phyloP scores from a whole-genome alignment of 2,113 vertebrate genomes.

The Odontophorus gujanensis region DNA sequence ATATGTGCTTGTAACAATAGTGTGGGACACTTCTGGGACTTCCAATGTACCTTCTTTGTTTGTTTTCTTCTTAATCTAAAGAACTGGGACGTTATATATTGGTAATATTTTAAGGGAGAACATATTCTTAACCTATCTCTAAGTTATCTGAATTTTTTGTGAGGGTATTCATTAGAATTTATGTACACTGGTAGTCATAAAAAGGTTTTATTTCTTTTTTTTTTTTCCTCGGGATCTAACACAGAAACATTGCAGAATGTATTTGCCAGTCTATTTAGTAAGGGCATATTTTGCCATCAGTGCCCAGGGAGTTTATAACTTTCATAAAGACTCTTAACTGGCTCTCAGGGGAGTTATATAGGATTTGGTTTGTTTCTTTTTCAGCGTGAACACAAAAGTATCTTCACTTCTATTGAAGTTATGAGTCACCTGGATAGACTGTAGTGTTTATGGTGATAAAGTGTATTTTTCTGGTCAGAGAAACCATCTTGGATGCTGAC shows the following conservation, averaged over 20 bases:
- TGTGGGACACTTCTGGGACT: not conserved
- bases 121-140: not conserved
- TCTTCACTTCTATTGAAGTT: conserved; percentile 23
- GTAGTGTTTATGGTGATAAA: not conserved
- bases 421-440: not conserved
- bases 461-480: not conserved
- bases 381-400: conserved; percentile 1
- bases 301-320: conserved; percentile 12
- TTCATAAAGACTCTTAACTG: conserved; percentile 18
- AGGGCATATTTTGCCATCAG: not conserved
- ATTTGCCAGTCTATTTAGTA: conserved; percentile 15
- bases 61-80: not conserved
- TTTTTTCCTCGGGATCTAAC: conserved; percentile 16
- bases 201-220: conserved; percentile 23
- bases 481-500: not conserved
- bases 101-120: conserved; percentile 10
- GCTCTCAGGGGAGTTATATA: not conserved
- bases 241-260: conserved; percentile 20
- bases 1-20: not conserved
- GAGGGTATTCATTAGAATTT: conserved; percentile 38
- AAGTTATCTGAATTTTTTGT: conserved; percentile 19
- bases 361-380: conserved; percentile 17
- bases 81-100: not conserved
- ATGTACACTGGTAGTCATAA: not conserved
- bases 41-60: not conserved